phyloP scores from a whole-genome alignment of 2,113 vertebrate species.

The Paratilapia polleni region DNA sequence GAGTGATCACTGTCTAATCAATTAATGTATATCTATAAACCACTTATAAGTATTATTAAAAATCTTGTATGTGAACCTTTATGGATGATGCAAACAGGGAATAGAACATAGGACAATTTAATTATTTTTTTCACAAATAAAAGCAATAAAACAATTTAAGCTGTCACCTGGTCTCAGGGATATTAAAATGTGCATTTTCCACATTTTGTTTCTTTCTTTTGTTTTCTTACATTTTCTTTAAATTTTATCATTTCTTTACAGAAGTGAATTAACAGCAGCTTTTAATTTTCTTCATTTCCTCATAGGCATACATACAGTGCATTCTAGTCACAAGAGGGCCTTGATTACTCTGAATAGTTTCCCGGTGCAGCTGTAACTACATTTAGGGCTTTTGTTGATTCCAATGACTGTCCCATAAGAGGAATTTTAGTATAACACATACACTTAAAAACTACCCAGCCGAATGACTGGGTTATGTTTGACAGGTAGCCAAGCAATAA shows the following conservation, averaged over 20 bases:
- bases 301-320: background rate
- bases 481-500: constrained; percentile 8
- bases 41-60: background rate
- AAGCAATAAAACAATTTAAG: too few relatives aligned
- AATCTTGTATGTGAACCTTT: background rate
- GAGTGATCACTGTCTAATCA: background rate
- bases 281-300: background rate
- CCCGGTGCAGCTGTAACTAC: background rate
- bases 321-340: background rate
- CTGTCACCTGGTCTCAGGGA: too few relatives aligned
- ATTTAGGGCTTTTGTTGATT: background rate
- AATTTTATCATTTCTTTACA: background rate
- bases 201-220: background rate
- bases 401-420: constrained; percentile 3
- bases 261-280: background rate
- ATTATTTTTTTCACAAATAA: too few relatives aligned
- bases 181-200: background rate
- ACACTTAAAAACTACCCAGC: constrained; percentile 1
- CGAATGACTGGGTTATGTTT: background rate
- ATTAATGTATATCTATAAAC: background rate
- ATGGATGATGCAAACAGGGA: background rate
- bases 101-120: too few relatives aligned
- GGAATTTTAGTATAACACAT: background rate
- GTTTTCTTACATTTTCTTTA: background rate
- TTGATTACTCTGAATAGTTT: background rate